Conservation (phyloP, 2,888 invertebrate genomes). For the Beris morrisii region DNA sequence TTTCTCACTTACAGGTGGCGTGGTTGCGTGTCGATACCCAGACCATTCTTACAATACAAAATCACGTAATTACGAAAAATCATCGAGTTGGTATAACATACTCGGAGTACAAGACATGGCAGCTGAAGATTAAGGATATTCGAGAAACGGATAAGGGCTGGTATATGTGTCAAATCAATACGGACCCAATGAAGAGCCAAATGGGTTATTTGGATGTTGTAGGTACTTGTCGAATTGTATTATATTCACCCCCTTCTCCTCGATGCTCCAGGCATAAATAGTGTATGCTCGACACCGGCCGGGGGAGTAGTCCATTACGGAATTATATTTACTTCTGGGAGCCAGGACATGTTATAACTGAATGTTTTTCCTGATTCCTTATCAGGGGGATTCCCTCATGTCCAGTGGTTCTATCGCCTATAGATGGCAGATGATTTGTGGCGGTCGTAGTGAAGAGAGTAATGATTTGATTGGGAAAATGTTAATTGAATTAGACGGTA, state of each 20-base stretch:
- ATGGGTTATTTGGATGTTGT: constrained; percentile 85
- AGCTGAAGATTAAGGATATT: constrained; percentile 77
- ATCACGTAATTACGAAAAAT: constrained; percentile 87
- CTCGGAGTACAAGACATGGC: constrained; percentile 80
- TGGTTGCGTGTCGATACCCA: constrained; percentile 70
- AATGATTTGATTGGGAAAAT: no score
- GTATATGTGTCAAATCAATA: constrained; percentile 61
- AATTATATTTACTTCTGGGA: no score
- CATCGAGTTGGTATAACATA: constrained; percentile 79
- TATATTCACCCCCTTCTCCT: background rate
- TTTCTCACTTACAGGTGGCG: constrained; percentile 49
- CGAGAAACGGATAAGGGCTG: constrained; percentile 77
- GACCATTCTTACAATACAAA: constrained; percentile 84
- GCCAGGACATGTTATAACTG: no score
- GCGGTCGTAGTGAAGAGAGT: no score
- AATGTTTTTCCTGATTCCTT: no score
- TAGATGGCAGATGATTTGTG: no score
- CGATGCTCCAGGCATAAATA: no score
- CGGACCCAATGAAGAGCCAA: constrained; percentile 64
- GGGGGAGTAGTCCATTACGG: no score
- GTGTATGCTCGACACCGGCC: no score
- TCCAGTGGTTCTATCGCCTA: no score
- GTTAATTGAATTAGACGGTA: no score
- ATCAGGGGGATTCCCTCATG: no score
- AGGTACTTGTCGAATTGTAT: constrained; percentile 60